phyloP scores from a whole-genome alignment of 2,797 vertebrate species.

The Aratinga solstitialis region DNA sequence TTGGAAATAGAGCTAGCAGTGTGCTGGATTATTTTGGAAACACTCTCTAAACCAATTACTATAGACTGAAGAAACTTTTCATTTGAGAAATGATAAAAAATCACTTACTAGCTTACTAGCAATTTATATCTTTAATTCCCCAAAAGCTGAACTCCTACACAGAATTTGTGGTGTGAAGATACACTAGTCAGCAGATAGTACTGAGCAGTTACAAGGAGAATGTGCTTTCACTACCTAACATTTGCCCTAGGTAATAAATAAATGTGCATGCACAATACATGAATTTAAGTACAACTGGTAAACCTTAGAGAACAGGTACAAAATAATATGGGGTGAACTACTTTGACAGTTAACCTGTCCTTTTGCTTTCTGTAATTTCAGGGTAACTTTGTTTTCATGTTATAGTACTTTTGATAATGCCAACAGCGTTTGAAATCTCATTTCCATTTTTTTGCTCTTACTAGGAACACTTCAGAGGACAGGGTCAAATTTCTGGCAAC shows the following conservation, averaged over 20 bases:
- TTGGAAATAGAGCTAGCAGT: slow-evolving; percentile 7
- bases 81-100: neutral
- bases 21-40: neutral
- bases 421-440: neutral
- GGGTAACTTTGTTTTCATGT: neutral
- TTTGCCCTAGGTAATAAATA: neutral
- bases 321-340: neutral
- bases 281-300: neutral
- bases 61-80: neutral
- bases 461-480: neutral
- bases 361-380: neutral
- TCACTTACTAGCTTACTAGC: neutral
- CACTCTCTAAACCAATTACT: neutral
- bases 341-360: neutral
- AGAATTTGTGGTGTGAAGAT: neutral
- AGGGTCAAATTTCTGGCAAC: neutral
- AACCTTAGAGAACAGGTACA: neutral
- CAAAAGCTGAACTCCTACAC: neutral
- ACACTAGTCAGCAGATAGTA: neutral
- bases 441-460: neutral
- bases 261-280: accelerated
- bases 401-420: neutral
- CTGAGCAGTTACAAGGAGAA: neutral
- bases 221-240: neutral
- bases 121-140: neutral